Evolutionary conservation across 2,888 invertebrate species (phyloP).

Genomic region (Tanytarsus gracilentus): DNA sequence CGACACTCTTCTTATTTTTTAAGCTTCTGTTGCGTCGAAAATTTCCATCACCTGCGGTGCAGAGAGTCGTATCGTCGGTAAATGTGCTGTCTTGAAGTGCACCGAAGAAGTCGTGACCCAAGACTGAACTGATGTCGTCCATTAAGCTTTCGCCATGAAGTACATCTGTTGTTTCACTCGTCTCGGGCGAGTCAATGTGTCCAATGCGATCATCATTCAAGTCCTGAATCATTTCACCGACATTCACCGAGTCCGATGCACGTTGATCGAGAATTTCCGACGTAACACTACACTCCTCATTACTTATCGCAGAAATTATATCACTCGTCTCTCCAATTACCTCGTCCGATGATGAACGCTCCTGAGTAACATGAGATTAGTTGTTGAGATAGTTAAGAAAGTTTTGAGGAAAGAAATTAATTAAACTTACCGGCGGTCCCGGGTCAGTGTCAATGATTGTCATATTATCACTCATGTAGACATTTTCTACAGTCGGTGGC

Average conservation of each 20-base stretch:
- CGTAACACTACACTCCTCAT: constrained; percentile 61
- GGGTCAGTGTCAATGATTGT: constrained; percentile 59
- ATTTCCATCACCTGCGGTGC: constrained; percentile 50
- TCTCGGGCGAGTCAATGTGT: constrained; percentile 77
- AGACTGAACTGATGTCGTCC: constrained; percentile 68
- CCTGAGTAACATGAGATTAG: constrained; percentile 34
- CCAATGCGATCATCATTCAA: constrained; percentile 48
- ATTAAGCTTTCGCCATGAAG: constrained; percentile 69
- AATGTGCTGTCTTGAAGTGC: constrained; percentile 60
- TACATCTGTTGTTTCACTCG: constrained; percentile 65
- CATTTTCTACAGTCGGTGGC: constrained; percentile 32
- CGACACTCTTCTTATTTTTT: constrained; percentile 5
- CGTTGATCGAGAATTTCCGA: constrained; percentile 55
- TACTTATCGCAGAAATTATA: constrained; percentile 54
- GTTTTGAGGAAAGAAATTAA: neutral
- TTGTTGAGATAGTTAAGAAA: neutral
- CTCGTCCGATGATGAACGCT: constrained; percentile 41
- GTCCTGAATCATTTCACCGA: constrained; percentile 42
- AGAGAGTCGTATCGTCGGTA: constrained; percentile 61
- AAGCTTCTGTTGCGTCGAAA: constrained; percentile 45
- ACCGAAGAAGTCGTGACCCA: constrained; percentile 58
- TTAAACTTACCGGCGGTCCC: constrained; percentile 41
- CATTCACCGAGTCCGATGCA: constrained; percentile 33
- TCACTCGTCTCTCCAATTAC: constrained; percentile 44
- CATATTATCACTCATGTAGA: constrained; percentile 48